These are phyloP conservation scores for Omphaloscelis lunosa DNA, from an alignment of 2,888 invertebrate genomes.

Conservation along the genomic window DNA sequence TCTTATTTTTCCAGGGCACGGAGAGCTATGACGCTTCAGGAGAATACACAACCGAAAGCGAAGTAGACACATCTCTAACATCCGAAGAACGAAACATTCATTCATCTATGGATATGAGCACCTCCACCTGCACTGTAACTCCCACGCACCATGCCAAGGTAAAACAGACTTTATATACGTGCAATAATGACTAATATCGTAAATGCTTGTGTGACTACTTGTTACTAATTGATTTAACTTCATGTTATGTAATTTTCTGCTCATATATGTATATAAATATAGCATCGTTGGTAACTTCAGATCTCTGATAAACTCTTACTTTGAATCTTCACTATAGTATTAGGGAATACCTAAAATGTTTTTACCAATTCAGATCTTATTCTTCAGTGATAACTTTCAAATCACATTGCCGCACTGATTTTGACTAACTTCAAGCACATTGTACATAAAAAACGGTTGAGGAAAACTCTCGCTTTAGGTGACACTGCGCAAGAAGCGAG, in stretches of 20 bases:
- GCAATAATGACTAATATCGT: constrained; percentile 46
- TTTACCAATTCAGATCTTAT: not conserved
- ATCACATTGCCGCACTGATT: constrained; percentile 12
- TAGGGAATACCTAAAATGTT: not conserved
- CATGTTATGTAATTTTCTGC: constrained; percentile 2
- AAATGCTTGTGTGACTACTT: constrained; percentile 46
- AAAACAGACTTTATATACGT: constrained; percentile 52
- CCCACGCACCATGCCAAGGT: constrained; percentile 91
- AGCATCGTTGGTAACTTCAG: constrained; percentile 14
- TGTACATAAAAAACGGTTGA: constrained; percentile 73
- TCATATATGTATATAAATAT: not conserved
- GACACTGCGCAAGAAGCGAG: constrained; percentile 92
- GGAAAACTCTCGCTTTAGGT: constrained; percentile 84
- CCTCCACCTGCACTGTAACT: constrained; percentile 90
- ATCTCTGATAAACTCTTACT: constrained; percentile 3
- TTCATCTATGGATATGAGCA: constrained; percentile 91
- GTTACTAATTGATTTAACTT: constrained; percentile 39
- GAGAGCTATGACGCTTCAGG: constrained; percentile 97
- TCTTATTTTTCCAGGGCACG: constrained; percentile 86
- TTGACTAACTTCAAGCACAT: constrained; percentile 48
- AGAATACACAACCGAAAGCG: constrained; percentile 95
- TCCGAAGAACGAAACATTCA: constrained; percentile 95
- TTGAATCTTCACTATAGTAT: not conserved
- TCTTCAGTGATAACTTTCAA: constrained; percentile 21
- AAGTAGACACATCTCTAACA: constrained; percentile 93